These are phyloP conservation scores for Camelus bactrianus DNA, from an alignment of 2,113 vertebrate species.

Conservation along the genomic window DNA sequence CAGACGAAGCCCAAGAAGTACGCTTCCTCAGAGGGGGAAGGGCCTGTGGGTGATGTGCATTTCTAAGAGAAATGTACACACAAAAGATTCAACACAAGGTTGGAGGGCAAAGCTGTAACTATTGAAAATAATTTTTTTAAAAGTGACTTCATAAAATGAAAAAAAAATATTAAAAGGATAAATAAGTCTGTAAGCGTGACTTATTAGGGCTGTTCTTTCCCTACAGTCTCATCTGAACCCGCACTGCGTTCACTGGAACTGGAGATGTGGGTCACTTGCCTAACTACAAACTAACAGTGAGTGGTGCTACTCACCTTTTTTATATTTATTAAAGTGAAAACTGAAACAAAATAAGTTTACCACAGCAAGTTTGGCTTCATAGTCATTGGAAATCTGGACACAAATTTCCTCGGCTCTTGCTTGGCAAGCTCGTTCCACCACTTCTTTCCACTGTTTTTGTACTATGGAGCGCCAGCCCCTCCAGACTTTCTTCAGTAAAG, in stretches of 20 bases:
- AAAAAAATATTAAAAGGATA: background rate
- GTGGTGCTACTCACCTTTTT: background rate
- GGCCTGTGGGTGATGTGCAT: background rate
- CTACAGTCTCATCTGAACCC: background rate
- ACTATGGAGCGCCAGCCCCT: conserved; percentile 90
- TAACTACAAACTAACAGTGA: background rate
- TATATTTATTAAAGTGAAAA: conserved; percentile 31
- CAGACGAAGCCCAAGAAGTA: background rate
- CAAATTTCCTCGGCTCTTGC: conserved; percentile 94
- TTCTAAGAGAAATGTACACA: background rate
- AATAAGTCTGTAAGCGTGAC: background rate
- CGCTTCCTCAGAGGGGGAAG: background rate
- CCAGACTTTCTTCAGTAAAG: conserved; percentile 94
- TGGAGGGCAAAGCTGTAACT: background rate
- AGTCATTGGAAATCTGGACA: conserved; percentile 91
- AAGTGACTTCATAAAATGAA: no score
- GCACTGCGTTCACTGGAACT: background rate
- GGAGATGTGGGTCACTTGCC: background rate
- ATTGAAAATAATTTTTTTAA: background rate
- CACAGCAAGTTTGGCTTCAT: conserved; percentile 92
- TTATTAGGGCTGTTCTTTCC: background rate
- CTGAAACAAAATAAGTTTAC: conserved; percentile 83
- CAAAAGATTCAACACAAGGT: background rate
- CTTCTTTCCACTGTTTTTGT: conserved; percentile 92
- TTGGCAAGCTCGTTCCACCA: conserved; percentile 93